Evolutionary conservation across 2,797 vertebrate species (phyloP), one percentile per base, ranked within the genome.

Genomic region (Petrocephalus schoutedeni): DNA sequence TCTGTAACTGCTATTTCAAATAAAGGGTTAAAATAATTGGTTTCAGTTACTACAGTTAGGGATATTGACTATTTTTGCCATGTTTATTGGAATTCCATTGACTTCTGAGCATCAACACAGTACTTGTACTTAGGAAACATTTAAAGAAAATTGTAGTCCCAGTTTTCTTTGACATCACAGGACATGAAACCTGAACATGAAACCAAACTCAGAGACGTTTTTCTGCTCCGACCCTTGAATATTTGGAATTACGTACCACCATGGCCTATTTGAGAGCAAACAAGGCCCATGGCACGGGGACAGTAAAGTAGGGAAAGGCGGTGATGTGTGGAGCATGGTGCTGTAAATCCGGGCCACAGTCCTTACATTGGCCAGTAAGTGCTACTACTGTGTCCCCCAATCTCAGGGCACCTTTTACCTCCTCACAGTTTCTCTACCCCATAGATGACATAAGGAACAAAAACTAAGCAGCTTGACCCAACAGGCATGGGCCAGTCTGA

Each of bases 401-500:
- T 49, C 2, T 45, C 36, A 0, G 71, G 64, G 71, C 36, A 6
- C 36, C 14, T 45, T 77, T 41, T 77, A 41, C 45, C 71, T 77
- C 71, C 36, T 49, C 71, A 45, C 14, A 0, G 16, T 45, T 77
- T 77, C 54, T 61, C 56, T 45, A 3, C 85, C 58, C 58, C 45
- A 56, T 64, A 45, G 58, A 45, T 58, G 45, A 89, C 56, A 80
- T 23, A 58, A 82, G 64, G 36, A 80, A 64, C 32, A 49, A 85
- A 51, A 12, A 82, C 41, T 77, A 56, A 16, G 41, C 49, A 58
- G 87, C 82, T 88, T 82, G 51, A 53, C 54, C 87, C 74, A 49
- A 57, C 85, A 83, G 83, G 36, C 57, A 21, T 28, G 16, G 32
- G 51, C 16, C 74, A 16, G 59, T 87, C 83, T 88, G 77, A 88